Base-by-base conservation (phyloP, 2,113 vertebrate genomes). In the Channa maculata region DNA sequence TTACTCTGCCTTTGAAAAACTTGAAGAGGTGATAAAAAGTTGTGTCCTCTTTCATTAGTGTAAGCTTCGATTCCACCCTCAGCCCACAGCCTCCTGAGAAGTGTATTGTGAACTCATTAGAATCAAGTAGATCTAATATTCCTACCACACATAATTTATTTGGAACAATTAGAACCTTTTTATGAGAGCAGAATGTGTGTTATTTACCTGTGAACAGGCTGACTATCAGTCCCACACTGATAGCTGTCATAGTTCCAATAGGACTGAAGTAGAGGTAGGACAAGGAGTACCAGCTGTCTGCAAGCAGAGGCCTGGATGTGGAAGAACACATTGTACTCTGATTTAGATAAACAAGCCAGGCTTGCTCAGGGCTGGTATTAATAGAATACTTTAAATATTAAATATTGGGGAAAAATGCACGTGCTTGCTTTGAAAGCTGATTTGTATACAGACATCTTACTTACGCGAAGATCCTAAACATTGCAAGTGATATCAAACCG, bases 201-300 rank as follows among this genome's bases (percentile, higher is more conserved):
- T 24, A 24, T 24, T 39, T 94, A 95, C 96, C 96, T 93, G 96
- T 93, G 43, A 94, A 39, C 6, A 96, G 65, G 80, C 96, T 97
- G 81, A 92, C 72, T 36, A 94, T 82, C 65, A 96, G 61, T 66
- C 96, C 96, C 62, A 96, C 93, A 12, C 0, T 3, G 46, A 97
- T 5, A 10, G 93, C 90, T 49, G 75, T 63, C 9, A 97, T 77
- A 3, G 96, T 96, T 66, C 96, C 96, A 80, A 96, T 34, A 4
- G 94, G 94, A 80, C 94, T 94, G 87, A 96, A 95, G 92, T 96
- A 96, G n/a, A 97, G 71, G 82, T 96, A 97, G 52, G 96, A 97
- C 66, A 96, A 75, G n/a, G 95, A 96, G 89, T 96, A 96, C 95
- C 93, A 95, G 57, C 72, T 78, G 63, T 95, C 92, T 73, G 91